Percentiles rank a stretch among this genome's conserved stretches.
phyloP scores from a whole-genome alignment of 2,797 vertebrate species.

The Masticophis lateralis region DNA sequence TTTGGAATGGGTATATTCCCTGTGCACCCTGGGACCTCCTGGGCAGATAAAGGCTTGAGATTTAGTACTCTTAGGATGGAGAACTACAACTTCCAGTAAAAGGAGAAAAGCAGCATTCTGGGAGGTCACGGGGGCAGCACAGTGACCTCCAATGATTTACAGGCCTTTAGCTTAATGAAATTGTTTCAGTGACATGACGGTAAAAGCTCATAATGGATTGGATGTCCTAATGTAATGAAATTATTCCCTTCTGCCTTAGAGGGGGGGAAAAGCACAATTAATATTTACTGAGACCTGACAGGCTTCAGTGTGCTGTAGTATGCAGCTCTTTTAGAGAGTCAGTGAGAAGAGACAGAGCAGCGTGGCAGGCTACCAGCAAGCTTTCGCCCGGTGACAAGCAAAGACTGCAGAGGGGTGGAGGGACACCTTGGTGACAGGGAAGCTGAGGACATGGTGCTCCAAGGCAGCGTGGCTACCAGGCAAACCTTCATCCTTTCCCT shows the following conservation, averaged over 20 bases:
- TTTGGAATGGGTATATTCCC: slow-evolving; percentile 82
- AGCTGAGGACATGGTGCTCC: slow-evolving; percentile 55
- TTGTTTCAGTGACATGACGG: slow-evolving; percentile 99
- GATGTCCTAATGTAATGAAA: slow-evolving; percentile 99
- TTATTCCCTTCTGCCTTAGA: slow-evolving; percentile 96
- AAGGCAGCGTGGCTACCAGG: slow-evolving; percentile 56
- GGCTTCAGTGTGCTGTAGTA: slow-evolving; percentile 76
- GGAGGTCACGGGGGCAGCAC: slow-evolving; percentile 80
- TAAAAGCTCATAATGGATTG: slow-evolving; percentile 99
- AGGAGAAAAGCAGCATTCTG: slow-evolving; percentile 74
- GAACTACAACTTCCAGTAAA: slow-evolving; percentile 83
- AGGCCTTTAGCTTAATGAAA: slow-evolving; percentile 99
- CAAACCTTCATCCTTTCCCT: slow-evolving; percentile 80
- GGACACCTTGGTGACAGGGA: slow-evolving; percentile 68
- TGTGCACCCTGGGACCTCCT: slow-evolving; percentile 72
- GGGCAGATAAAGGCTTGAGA: slow-evolving; percentile 79
- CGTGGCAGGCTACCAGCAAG: slow-evolving; percentile 81
- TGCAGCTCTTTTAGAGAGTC: slow-evolving; percentile 75
- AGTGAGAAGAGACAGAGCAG: slow-evolving; percentile 72
- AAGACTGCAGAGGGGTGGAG: slow-evolving; percentile 74
- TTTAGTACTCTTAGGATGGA: slow-evolving; percentile 79
- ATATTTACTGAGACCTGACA: slow-evolving; percentile 98
- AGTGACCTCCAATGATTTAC: slow-evolving; percentile 98
- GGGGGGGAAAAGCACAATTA: slow-evolving; percentile 91
- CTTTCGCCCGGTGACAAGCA: slow-evolving; percentile 70